Conservation (phyloP, 30 jellyfish, hydroid and myxozoan species). For the Catostylus mosaicus region DNA sequence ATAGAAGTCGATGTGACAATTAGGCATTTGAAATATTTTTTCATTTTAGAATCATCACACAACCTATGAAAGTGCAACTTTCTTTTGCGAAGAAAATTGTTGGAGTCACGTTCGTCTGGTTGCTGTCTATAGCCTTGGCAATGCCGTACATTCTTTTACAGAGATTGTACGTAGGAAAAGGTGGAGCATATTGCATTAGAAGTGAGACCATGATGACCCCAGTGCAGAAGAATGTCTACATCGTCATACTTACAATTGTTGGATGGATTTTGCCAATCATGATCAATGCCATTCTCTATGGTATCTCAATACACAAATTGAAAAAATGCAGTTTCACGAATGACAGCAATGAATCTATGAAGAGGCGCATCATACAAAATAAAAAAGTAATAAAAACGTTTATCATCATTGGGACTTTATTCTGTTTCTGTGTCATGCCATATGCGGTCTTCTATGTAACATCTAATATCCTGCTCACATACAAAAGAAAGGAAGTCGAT, state of each 20-base stretch:
- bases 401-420: conserved; percentile 18
- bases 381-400: conserved; percentile 45
- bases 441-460: conserved; percentile 34
- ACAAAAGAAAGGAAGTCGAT: conserved; percentile 10
- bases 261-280: conserved; percentile 49
- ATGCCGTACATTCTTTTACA: conserved; percentile 48
- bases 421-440: conserved; percentile 40
- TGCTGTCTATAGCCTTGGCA: conserved; percentile 19
- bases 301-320: conserved; percentile 14
- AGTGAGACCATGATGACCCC: conserved; percentile 9
- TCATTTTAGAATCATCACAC: conserved; percentile 19
- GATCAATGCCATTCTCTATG: conserved; percentile 3
- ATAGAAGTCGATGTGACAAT: too few species aligned
- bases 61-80: conserved; percentile 22
- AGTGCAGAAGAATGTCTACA: conserved; percentile 2
- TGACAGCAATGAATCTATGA: not conserved
- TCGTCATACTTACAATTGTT: not conserved
- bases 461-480: conserved; percentile 8
- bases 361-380: conserved; percentile 9
- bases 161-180: not conserved
- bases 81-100: conserved; percentile 1
- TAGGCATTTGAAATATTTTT: too few species aligned
- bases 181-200: too few species aligned
- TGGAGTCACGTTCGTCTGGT: conserved; percentile 27
- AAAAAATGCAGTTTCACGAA: not conserved